phyloP scores from a whole-genome alignment of 2,888 invertebrate genomes.

The Brenthis ino region DNA sequence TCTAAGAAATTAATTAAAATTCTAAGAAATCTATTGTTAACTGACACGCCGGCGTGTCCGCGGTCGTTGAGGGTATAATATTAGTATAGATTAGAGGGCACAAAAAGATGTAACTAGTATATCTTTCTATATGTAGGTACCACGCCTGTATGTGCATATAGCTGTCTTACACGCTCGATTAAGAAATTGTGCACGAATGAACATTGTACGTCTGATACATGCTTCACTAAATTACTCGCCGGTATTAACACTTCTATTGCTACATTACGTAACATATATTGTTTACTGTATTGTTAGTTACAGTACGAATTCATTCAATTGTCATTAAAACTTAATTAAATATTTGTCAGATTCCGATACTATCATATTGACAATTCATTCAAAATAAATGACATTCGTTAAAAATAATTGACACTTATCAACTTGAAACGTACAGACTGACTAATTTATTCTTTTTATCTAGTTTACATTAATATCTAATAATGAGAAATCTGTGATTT shows the following conservation, averaged over 20 bases:
- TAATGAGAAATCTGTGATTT: not conserved
- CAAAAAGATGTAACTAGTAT: not conserved
- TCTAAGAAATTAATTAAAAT: too few species aligned
- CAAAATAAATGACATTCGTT: too few species aligned
- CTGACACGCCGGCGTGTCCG: too few species aligned
- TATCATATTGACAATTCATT: not conserved
- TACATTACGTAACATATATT: conserved; percentile 1
- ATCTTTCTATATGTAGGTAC: not conserved
- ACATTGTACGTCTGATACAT: conserved; percentile 14
- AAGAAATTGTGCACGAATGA: conserved; percentile 20
- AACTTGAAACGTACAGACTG: too few species aligned
- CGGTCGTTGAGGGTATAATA: too few species aligned
- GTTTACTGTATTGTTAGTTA: not conserved
- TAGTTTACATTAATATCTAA: too few species aligned
- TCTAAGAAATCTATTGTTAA: too few species aligned
- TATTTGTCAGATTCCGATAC: not conserved
- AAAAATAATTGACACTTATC: too few species aligned
- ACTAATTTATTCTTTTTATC: too few species aligned
- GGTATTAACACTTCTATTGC: conserved; percentile 19
- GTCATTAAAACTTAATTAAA: not conserved
- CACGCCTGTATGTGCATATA: conserved; percentile 1
- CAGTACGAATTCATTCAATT: not conserved
- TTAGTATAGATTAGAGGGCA: too few species aligned
- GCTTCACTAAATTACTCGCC: conserved; percentile 19
- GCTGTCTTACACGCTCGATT: conserved; percentile 23